Conservation (phyloP, 2,797 vertebrate species). For the Petrocephalus schoutedeni region DNA sequence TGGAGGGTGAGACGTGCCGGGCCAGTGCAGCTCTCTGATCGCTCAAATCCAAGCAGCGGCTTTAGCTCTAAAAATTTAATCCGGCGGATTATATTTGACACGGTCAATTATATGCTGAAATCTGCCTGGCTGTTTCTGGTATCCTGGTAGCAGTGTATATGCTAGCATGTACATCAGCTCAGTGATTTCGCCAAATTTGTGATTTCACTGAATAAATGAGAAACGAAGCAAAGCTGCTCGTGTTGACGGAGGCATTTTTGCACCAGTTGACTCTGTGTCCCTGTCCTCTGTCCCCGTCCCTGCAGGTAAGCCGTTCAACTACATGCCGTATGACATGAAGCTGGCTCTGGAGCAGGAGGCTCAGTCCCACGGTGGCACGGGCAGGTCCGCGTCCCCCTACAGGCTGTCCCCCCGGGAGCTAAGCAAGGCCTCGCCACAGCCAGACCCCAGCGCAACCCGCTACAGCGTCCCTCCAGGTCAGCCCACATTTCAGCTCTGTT, state of each 20-base stretch:
- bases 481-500: background rate
- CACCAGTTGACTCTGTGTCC: background rate
- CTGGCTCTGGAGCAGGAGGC: conserved; percentile 78
- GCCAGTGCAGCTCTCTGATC: background rate
- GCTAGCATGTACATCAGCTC: background rate
- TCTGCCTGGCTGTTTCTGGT: background rate
- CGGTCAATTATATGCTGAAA: background rate
- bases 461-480: conserved; percentile 87
- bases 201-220: background rate
- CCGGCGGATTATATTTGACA: background rate
- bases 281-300: conserved; percentile 37
- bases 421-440: conserved; percentile 76
- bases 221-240: background rate
- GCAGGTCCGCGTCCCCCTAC: conserved; percentile 75
- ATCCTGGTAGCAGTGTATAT: background rate
- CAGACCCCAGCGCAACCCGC: conserved; percentile 65
- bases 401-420: conserved; percentile 79
- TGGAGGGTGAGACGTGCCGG: conserved; percentile 69
- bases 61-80: background rate
- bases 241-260: background rate
- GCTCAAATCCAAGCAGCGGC: background rate
- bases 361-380: conserved; percentile 53
- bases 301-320: conserved; percentile 79
- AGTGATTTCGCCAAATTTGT: background rate
- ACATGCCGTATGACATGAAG: conserved; percentile 81